Evolutionary conservation across 35 echinoderm and acorn worm species (phyloP).

Genomic region (Heliocidaris erythrogramma): DNA sequence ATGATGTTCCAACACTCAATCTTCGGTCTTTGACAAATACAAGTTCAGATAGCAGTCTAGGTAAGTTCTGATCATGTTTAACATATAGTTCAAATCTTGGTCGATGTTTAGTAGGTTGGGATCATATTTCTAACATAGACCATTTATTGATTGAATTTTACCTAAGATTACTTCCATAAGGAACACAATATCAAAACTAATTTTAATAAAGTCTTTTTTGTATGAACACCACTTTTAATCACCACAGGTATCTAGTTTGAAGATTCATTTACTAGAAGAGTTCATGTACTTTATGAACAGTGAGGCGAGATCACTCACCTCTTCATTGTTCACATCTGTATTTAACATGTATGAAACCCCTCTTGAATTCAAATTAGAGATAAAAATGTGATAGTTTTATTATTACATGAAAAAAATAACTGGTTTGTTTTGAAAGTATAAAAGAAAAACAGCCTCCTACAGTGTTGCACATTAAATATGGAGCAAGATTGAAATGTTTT

Average conservation of each 20-base stretch:
- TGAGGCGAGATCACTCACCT: background rate
- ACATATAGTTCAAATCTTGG: background rate
- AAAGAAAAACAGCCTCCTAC: too few species aligned
- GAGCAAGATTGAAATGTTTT: too few species aligned
- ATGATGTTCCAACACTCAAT: slow-evolving; percentile 29
- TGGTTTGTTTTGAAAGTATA: too few species aligned
- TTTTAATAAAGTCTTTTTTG: background rate
- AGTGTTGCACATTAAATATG: background rate
- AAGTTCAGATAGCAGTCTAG: slow-evolving; percentile 36
- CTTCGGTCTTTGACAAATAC: background rate
- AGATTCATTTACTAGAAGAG: background rate
- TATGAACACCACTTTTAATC: background rate
- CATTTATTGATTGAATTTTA: background rate
- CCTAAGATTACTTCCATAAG: background rate
- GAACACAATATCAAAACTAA: background rate
- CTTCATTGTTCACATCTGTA: background rate
- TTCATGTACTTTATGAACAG: background rate
- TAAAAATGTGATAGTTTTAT: too few species aligned
- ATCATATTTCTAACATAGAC: background rate
- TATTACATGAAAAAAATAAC: too few species aligned
- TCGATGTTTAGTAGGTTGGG: background rate
- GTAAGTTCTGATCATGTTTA: background rate
- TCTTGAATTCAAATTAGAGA: too few species aligned
- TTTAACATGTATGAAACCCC: background rate
- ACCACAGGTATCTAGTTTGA: background rate